Evolutionary conservation across 1,140 invertebrate genomes (phyloP), one percentile per base, ranked within the genome.

Genomic region (Paralvinella palmiformis): DNA sequence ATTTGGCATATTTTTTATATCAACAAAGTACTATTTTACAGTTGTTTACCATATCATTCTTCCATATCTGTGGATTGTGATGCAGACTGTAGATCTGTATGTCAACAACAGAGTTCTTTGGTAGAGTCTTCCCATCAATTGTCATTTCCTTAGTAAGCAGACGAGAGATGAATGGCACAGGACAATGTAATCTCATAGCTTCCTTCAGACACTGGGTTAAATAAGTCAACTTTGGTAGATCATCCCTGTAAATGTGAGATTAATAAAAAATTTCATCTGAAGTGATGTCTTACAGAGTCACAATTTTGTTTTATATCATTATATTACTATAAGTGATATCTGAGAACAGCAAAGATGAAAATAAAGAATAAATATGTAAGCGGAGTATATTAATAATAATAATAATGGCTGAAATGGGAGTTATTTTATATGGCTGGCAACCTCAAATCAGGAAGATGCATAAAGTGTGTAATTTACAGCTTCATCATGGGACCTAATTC

Each of bases 131-230:
- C n/a, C 70, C 71, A 59, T 72, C 73, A 27, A 84, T 69, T 71
- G 37, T 62, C 27, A 81, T 78, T 53, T 91, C 88, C 72, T 88
- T 80, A 56, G 86, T 86, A 1, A 90, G 72, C 63, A 86, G 77
- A 68, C 91, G 81, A 1, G 86, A 87, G 68, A 92, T 89, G n/a
- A 87, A 76, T 1, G 90, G 89, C 20, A 81, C 74, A 0, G 81
- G 73, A 2, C 75, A 65, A 63, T 75, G 74, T 35, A 82, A 62
- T 32, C 80, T 66, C 63, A 81, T 68, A 1, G 74, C 67, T 68
- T 83, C 82, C 61, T 80, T 78, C 10, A 83, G 70, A 41, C 79
- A 79, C 31, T 72, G 67, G 22, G 76, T 75, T 50, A 82, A 62
- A 64, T 79, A 82, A 24, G 73, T 68, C 24, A 82, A 58, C 35